phyloP scores from a whole-genome alignment of 2,113 vertebrate species.

The Crotalus tigris region DNA sequence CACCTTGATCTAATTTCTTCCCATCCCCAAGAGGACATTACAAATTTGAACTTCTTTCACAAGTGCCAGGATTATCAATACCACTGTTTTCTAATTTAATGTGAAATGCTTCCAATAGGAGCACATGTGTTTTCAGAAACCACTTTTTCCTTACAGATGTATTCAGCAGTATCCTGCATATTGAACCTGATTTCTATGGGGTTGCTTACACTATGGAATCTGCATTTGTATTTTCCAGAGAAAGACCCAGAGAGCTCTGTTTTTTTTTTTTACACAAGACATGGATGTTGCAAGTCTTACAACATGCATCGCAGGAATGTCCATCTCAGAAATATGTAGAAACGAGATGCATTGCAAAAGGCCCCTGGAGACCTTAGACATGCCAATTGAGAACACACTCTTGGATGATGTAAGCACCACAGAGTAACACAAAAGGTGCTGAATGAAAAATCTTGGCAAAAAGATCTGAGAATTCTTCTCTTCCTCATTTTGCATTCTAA shows the following conservation, averaged over 20 bases:
- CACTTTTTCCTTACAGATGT: background rate
- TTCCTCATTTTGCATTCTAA: slow-evolving; percentile 52
- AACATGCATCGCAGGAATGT: slow-evolving; percentile 16
- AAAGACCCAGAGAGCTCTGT: background rate
- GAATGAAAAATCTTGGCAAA: slow-evolving; percentile 46
- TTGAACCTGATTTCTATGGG: background rate
- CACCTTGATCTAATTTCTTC: background rate
- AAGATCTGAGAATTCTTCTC: slow-evolving; percentile 59
- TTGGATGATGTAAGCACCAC: slow-evolving; percentile 50
- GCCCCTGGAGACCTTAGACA: slow-evolving; percentile 35
- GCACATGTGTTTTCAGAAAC: background rate
- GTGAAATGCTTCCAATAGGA: background rate
- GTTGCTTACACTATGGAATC: background rate
- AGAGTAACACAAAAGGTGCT: slow-evolving; percentile 44
- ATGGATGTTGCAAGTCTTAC: background rate
- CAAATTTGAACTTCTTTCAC: background rate
- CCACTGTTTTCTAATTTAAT: background rate
- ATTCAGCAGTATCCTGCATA: background rate
- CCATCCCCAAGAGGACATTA: background rate
- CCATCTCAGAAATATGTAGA: slow-evolving; percentile 23
- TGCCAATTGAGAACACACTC: slow-evolving; percentile 23
- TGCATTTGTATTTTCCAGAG: background rate
- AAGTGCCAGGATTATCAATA: background rate
- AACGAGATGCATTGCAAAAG: background rate
- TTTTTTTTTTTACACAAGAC: background rate